A percentile compares a stretch with the other conserved stretches of the same genome.
Evolutionary conservation across 2,797 vertebrate species (phyloP).

Genomic region (Enteromius thamalakanensis): DNA sequence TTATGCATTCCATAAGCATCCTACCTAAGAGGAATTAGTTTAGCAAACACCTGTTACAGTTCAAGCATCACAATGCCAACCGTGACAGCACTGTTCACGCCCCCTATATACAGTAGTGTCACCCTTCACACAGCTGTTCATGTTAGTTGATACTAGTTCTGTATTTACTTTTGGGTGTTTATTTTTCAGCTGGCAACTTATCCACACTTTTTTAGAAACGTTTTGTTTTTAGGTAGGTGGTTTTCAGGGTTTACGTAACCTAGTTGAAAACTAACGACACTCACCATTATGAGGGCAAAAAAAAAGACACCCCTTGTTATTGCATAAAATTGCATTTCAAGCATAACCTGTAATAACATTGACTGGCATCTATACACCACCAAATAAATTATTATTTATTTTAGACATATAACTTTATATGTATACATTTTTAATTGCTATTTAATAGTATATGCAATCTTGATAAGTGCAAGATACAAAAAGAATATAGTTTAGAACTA

Average conservation of each 20-base stretch:
- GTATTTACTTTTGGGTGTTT: background rate
- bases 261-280: background rate
- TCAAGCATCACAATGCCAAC: constrained; percentile 24
- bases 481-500: too few relatives aligned
- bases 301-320: background rate
- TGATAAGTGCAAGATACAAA: background rate
- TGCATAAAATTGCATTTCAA: background rate
- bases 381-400: background rate
- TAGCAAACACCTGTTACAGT: constrained; percentile 11
- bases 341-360: background rate
- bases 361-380: background rate
- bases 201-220: background rate
- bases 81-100: background rate
- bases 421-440: background rate
- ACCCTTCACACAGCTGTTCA: background rate
- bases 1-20: constrained; percentile 7
- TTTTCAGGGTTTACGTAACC: background rate
- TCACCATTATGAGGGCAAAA: background rate
- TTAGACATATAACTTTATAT: background rate
- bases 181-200: background rate
- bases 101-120: background rate
- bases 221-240: background rate
- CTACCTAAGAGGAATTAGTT: background rate
- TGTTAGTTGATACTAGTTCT: background rate
- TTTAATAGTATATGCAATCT: background rate